Conservation (phyloP, 2,113 vertebrate species). For the Asarcornis scutulata region DNA sequence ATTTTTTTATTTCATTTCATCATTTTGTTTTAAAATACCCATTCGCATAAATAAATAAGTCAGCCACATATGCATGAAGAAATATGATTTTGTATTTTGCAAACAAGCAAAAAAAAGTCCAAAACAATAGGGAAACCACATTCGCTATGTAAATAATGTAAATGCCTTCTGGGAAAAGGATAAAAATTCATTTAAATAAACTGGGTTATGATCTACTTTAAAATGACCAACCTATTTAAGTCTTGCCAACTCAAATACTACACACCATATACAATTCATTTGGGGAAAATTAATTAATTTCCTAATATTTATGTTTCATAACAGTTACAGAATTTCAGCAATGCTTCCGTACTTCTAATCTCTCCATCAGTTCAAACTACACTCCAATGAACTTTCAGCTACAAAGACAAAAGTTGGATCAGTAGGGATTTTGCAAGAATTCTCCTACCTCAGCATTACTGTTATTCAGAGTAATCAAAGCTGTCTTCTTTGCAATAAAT, state of each 20-base stretch:
- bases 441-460: slow-evolving; percentile 12
- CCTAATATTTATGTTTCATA: slow-evolving; percentile 22
- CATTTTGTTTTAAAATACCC: slow-evolving; percentile 36
- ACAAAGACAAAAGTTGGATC: not conserved
- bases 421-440: not conserved
- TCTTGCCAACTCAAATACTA: slow-evolving; percentile 14
- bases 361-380: not conserved
- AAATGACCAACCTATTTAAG: not conserved
- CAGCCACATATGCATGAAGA: slow-evolving; percentile 32
- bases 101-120: slow-evolving; percentile 11
- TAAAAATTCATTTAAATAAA: not conserved
- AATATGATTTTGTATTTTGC: slow-evolving; percentile 39
- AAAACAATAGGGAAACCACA: slow-evolving; percentile 14
- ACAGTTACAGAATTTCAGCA: slow-evolving; percentile 11
- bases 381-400: not conserved
- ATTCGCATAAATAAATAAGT: slow-evolving; percentile 37
- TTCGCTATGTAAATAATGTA: slow-evolving; percentile 1
- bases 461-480: not conserved
- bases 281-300: slow-evolving; percentile 38
- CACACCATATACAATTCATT: not conserved
- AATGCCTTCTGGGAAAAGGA: not conserved
- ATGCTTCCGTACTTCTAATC: slow-evolving; percentile 3
- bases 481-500: not conserved
- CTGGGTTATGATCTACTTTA: not conserved
- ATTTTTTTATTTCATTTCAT: slow-evolving; percentile 49